Evolutionary conservation across 2,888 invertebrate genomes (phyloP).

Genomic region (Alloplasta piceator): DNA sequence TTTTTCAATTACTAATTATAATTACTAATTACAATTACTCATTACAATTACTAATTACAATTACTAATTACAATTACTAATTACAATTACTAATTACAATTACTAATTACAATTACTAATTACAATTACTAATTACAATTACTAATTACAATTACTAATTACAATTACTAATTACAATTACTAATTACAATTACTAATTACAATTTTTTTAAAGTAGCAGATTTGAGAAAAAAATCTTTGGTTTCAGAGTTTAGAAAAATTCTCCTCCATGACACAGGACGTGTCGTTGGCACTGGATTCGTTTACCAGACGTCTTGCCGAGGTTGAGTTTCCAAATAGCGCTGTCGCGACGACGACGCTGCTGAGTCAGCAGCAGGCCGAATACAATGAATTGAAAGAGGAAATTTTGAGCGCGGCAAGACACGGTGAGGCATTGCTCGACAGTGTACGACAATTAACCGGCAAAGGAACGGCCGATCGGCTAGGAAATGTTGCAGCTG

Average conservation of each 20-base stretch:
- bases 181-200: too few relatives aligned
- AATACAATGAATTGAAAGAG: constrained; percentile 89
- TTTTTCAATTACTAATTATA: too few relatives aligned
- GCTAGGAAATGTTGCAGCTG: constrained; percentile 94
- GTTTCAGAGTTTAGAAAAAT: constrained; percentile 95
- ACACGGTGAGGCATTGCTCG: constrained; percentile 94
- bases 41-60: too few relatives aligned
- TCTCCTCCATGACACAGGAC: constrained; percentile 95
- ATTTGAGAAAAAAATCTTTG: too few relatives aligned
- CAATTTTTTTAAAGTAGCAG: neutral
- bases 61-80: too few relatives aligned
- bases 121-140: too few relatives aligned
- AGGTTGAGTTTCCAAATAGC: constrained; percentile 97
- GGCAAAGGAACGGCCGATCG: constrained; percentile 86
- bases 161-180: too few relatives aligned
- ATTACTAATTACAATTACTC: too few relatives aligned
- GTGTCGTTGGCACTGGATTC: constrained; percentile 94
- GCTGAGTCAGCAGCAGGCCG: constrained; percentile 91
- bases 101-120: too few relatives aligned
- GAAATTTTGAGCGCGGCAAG: constrained; percentile 94
- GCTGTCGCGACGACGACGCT: constrained; percentile 95
- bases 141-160: too few relatives aligned
- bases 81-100: too few relatives aligned
- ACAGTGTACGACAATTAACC: constrained; percentile 87
- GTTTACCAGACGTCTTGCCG: constrained; percentile 94